Percentiles rank a stretch among this genome's conserved stretches.
phyloP scores from a whole-genome alignment of 2,797 vertebrate genomes.

The Schizothorax lantsangensis region DNA sequence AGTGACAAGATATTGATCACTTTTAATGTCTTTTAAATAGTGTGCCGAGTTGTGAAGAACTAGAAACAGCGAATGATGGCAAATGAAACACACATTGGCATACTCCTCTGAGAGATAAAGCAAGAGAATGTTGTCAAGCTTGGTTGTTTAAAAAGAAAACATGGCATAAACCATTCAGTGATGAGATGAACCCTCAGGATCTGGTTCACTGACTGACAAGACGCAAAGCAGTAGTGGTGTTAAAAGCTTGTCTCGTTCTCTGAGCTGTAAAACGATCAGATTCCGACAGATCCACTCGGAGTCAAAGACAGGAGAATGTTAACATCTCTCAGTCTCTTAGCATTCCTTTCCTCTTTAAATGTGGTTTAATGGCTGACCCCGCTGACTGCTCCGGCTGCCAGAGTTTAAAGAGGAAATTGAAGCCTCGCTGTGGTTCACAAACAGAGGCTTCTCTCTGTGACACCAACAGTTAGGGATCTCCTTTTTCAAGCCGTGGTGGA shows the following conservation, averaged over 20 bases:
- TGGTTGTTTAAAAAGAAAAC: conserved; percentile 24
- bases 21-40: conserved; percentile 33
- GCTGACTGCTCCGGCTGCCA: conserved; percentile 38
- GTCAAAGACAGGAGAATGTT: conserved; percentile 57
- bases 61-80: conserved; percentile 3
- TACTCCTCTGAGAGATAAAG: conserved; percentile 33
- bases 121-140: conserved; percentile 36
- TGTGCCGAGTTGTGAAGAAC: conserved; percentile 19
- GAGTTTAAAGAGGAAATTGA: conserved; percentile 60
- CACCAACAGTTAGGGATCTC: conserved; percentile 37
- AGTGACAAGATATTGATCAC: conserved; percentile 50
- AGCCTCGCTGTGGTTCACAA: conserved; percentile 51
- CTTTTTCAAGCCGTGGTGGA: conserved; percentile 38
- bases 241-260: conserved; percentile 57
- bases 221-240: conserved; percentile 47
- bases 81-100: conserved; percentile 15
- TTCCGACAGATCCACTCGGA: conserved; percentile 46
- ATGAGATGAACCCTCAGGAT: conserved; percentile 56
- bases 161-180: conserved; percentile 39
- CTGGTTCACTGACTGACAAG: conserved; percentile 60
- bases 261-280: conserved; percentile 61
- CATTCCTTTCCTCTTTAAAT: conserved; percentile 58
- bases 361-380: conserved; percentile 59
- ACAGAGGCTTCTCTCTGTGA: conserved; percentile 35
- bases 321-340: conserved; percentile 44